Percentiles rank a stretch among this genome's conserved stretches.
phyloP scores from a whole-genome alignment of 2,797 vertebrate species.

The Melanotaenia maccullochi region DNA sequence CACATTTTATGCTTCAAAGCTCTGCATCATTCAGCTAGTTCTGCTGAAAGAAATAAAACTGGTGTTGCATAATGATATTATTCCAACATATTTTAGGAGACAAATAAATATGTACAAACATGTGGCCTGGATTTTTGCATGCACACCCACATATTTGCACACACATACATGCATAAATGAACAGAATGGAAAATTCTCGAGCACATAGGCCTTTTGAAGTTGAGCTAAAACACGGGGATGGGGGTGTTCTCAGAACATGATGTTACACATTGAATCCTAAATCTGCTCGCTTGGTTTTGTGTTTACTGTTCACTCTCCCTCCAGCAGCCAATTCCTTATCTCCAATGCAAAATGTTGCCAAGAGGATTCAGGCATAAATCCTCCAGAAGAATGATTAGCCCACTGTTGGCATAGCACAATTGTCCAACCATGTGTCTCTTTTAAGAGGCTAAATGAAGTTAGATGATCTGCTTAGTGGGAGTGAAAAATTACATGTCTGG shows the following conservation, averaged over 20 bases:
- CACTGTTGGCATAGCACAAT: conserved; percentile 45
- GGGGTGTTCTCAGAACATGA: conserved; percentile 52
- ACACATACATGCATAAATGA: conserved; percentile 19
- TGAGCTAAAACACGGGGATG: conserved; percentile 39
- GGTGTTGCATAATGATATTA: conserved; percentile 36
- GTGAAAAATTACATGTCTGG: conserved; percentile 47
- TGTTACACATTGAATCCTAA: conserved; percentile 55
- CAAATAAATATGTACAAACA: conserved; percentile 48
- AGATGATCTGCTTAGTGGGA: conserved; percentile 49
- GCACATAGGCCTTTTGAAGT: conserved; percentile 53
- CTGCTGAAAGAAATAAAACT: conserved; percentile 40
- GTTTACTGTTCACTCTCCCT: conserved; percentile 56
- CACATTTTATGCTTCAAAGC: conserved; percentile 23
- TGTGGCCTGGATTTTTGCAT: conserved; percentile 25
- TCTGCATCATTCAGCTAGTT: conserved; percentile 18
- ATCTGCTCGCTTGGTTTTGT: conserved; percentile 57
- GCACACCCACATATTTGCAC: conserved; percentile 34
- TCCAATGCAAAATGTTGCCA: conserved; percentile 60
- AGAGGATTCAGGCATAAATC: conserved; percentile 69
- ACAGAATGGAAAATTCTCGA: neutral
- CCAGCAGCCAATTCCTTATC: conserved; percentile 62
- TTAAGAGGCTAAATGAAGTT: conserved; percentile 62
- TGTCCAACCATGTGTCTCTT: conserved; percentile 62
- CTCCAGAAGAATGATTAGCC: conserved; percentile 60
- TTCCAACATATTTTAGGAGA: conserved; percentile 33